These are phyloP conservation scores for Ectropis crepuscularia DNA, from an alignment of 2,888 invertebrate genomes.

Conservation along the genomic window DNA sequence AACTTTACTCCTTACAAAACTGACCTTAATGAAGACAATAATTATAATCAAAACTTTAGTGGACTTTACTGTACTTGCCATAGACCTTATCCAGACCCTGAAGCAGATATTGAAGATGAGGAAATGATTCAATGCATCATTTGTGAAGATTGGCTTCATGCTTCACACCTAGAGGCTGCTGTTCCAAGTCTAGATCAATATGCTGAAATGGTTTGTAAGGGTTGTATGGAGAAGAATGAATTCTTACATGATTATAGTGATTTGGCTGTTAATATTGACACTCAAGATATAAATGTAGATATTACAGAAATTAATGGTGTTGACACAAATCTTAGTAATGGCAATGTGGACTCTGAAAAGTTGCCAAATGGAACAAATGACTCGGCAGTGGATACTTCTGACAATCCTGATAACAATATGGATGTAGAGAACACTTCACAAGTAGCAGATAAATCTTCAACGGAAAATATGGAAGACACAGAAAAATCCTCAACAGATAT, in stretches of 20 bases:
- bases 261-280: slow-evolving; percentile 67
- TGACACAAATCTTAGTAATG: slow-evolving; percentile 43
- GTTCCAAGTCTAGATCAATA: slow-evolving; percentile 86
- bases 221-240: slow-evolving; percentile 90
- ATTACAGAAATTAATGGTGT: slow-evolving; percentile 46
- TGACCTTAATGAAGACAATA: slow-evolving; percentile 88
- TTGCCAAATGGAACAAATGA: slow-evolving; percentile 12
- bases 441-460: too few relatives aligned
- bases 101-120: slow-evolving; percentile 89
- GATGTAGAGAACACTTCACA: slow-evolving; percentile 15
- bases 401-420: slow-evolving; percentile 20
- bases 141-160: slow-evolving; percentile 99
- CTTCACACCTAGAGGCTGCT: slow-evolving; percentile 87
- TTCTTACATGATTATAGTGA: slow-evolving; percentile 90
- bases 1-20: slow-evolving; percentile 87
- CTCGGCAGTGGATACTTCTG: slow-evolving; percentile 8
- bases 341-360: slow-evolving; percentile 30
- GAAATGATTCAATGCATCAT: slow-evolving; percentile 98
- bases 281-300: slow-evolving; percentile 60
- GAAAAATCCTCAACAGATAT: slow-evolving; percentile 5
- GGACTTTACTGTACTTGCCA: slow-evolving; percentile 96
- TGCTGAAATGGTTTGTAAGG: slow-evolving; percentile 93
- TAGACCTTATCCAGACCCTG: slow-evolving; percentile 97
- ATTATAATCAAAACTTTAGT: slow-evolving; percentile 97
- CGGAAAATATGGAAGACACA: too few relatives aligned